phyloP scores from a whole-genome alignment of 2,888 invertebrate species.

The Luperina nickerlii region DNA sequence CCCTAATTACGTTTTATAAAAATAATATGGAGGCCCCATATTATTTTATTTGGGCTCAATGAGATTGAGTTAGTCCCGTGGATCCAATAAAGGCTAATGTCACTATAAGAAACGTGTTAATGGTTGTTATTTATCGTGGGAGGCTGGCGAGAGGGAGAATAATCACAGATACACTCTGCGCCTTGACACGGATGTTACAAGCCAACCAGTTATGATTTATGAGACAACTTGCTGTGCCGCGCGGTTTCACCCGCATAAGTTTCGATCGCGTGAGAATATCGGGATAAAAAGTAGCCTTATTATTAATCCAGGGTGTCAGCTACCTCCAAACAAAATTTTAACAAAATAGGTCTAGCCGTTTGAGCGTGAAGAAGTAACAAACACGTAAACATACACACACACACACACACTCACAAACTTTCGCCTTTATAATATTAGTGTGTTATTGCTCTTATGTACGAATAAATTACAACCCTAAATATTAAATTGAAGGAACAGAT shows the following conservation, averaged over 20 bases:
- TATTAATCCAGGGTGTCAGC: too few relatives aligned
- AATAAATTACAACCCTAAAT: slow-evolving; percentile 1
- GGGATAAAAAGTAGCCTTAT: too few relatives aligned
- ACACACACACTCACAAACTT: too few relatives aligned
- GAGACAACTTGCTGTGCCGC: background rate
- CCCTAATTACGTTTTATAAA: slow-evolving; percentile 66
- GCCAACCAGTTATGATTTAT: slow-evolving; percentile 37
- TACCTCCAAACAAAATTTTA: too few relatives aligned
- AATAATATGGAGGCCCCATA: slow-evolving; percentile 73
- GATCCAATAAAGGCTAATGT: slow-evolving; percentile 84
- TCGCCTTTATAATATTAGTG: too few relatives aligned
- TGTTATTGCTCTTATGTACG: background rate
- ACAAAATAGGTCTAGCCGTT: too few relatives aligned
- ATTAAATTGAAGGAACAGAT: background rate
- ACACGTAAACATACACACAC: too few relatives aligned
- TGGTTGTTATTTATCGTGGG: slow-evolving; percentile 81
- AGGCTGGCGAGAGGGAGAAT: slow-evolving; percentile 73
- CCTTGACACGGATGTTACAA: slow-evolving; percentile 44
- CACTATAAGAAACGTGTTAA: slow-evolving; percentile 85
- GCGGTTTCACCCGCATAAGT: too few relatives aligned
- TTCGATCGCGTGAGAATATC: too few relatives aligned
- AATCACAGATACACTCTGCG: slow-evolving; percentile 68
- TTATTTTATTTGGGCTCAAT: slow-evolving; percentile 71
- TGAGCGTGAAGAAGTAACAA: too few relatives aligned
- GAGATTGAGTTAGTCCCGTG: slow-evolving; percentile 79